Evolutionary conservation across 2,113 vertebrate species (phyloP).

Genomic region (Pollimyrus isidori): DNA sequence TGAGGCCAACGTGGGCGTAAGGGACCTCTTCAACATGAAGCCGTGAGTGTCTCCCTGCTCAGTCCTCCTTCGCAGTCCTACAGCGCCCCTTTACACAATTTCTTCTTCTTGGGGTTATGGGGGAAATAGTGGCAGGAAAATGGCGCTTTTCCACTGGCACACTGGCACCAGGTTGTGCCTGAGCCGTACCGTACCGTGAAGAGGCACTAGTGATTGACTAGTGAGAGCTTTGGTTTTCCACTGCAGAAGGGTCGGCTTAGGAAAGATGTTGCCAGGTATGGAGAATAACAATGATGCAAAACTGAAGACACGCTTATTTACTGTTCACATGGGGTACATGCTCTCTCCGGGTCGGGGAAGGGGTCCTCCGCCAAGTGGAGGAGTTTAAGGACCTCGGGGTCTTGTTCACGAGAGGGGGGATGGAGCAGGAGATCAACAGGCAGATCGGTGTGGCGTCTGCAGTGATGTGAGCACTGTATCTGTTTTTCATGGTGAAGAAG

Average conservation of each 20-base stretch:
- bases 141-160: background rate
- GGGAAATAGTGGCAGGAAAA: background rate
- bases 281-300: background rate
- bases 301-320: background rate
- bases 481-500: too few species aligned
- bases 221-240: background rate
- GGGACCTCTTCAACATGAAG: slow-evolving; percentile 91
- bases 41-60: slow-evolving; percentile 69
- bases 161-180: background rate
- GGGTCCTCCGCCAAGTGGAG: too few species aligned
- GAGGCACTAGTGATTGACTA: background rate
- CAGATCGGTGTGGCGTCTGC: too few species aligned
- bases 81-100: background rate
- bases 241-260: background rate
- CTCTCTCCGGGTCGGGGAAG: too few species aligned
- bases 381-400: too few species aligned
- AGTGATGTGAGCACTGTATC: too few species aligned
- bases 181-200: background rate
- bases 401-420: too few species aligned
- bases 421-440: too few species aligned
- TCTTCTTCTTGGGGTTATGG: background rate
- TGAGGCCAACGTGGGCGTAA: slow-evolving; percentile 64
- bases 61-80: background rate
- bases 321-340: background rate
- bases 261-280: background rate